Conservation (phyloP, 2,797 vertebrate genomes). For the Podarcis siculus region DNA sequence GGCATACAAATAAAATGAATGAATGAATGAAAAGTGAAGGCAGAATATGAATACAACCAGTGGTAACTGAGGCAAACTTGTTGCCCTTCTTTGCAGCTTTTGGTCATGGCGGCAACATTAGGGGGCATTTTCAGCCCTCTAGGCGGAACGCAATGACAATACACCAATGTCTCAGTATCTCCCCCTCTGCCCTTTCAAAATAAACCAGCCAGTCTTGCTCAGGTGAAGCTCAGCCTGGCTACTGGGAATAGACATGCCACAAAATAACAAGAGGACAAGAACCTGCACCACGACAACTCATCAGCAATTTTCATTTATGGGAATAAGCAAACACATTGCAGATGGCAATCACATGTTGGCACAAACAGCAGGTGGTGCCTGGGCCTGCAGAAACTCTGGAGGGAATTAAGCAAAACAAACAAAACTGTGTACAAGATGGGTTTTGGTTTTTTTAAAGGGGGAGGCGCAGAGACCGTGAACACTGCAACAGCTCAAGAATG, state of each 20-base stretch:
- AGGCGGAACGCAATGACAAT: too few species aligned
- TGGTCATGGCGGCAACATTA: background rate
- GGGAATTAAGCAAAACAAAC: background rate
- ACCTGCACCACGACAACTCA: background rate
- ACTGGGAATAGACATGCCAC: background rate
- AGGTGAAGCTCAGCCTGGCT: background rate
- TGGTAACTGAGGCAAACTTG: background rate
- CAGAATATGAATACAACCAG: background rate
- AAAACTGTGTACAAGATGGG: background rate
- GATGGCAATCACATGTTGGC: background rate
- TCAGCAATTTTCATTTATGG: slow-evolving; percentile 1
- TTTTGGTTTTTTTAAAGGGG: background rate
- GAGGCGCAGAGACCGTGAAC: background rate
- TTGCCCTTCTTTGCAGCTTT: background rate
- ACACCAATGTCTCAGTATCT: rapidly evolving
- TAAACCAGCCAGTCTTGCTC: background rate
- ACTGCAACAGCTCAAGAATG: background rate
- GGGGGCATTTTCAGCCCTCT: background rate
- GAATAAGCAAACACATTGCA: slow-evolving; percentile 3
- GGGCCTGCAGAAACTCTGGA: background rate
- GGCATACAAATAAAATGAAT: too few species aligned
- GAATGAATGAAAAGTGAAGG: too few species aligned
- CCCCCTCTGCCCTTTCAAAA: background rate
- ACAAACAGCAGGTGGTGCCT: slow-evolving; percentile 15
- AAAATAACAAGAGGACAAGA: background rate